phyloP scores from a whole-genome alignment of 1,140 invertebrate genomes.

The Drosophila ogumai region DNA sequence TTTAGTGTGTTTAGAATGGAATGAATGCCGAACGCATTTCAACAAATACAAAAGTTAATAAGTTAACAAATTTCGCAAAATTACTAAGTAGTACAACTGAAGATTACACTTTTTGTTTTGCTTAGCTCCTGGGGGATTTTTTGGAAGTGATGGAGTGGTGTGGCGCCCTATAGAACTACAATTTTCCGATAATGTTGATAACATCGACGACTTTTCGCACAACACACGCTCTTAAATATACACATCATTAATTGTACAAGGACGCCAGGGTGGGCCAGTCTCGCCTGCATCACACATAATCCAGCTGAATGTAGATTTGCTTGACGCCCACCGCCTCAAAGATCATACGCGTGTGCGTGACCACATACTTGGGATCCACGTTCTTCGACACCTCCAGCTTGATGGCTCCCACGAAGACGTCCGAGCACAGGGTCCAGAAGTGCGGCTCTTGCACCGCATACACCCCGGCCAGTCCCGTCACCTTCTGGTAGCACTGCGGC shows the following conservation, averaged over 20 bases:
- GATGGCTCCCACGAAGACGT: conserved; percentile 95
- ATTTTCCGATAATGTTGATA: conserved; percentile 57
- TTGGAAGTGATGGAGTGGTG: conserved; percentile 25
- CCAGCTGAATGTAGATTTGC: conserved; percentile 96
- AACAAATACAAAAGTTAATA: conserved; percentile 70
- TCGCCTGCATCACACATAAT: conserved; percentile 89
- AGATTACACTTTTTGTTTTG: conserved; percentile 50
- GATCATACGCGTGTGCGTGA: conserved; percentile 96
- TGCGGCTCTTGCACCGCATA: conserved; percentile 97
- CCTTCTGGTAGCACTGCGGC: conserved; percentile 95
- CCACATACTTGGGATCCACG: conserved; percentile 95
- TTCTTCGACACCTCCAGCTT: conserved; percentile 96
- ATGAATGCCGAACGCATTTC: conserved; percentile 56
- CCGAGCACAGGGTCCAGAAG: conserved; percentile 98
- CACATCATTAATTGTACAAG: conserved; percentile 44
- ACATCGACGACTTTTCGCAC: conserved; percentile 32
- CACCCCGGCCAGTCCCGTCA: conserved; percentile 95
- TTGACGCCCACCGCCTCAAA: conserved; percentile 95
- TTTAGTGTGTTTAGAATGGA: conserved; percentile 59
- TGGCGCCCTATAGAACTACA: conserved; percentile 50
- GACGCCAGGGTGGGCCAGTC: conserved; percentile 15
- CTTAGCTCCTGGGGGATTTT: conserved; percentile 25
- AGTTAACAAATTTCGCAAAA: conserved; percentile 68
- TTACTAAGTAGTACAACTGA: conserved; percentile 29
- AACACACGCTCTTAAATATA: conserved; percentile 59